Evolutionary conservation across 2,797 vertebrate genomes (phyloP).

Genomic region (Echiichthys vipera): DNA sequence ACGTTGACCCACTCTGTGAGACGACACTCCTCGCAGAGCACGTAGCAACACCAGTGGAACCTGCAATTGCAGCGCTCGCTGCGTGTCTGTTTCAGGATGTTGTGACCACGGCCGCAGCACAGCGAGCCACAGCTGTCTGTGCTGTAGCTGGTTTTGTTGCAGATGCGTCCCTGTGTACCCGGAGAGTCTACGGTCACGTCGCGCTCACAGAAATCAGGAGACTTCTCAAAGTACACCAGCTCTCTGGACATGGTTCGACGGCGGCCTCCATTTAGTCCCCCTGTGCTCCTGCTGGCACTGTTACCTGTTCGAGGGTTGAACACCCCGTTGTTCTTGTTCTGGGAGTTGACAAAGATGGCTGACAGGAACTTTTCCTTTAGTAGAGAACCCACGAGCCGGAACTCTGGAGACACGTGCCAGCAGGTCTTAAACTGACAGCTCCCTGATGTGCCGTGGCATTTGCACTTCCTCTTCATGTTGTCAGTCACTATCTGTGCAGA

Average conservation of each 20-base stretch:
- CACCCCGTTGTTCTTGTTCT: slow-evolving; percentile 94
- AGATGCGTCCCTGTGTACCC: slow-evolving; percentile 88
- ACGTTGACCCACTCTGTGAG: slow-evolving; percentile 93
- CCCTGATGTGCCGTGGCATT: slow-evolving; percentile 94
- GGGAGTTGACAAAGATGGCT: slow-evolving; percentile 91
- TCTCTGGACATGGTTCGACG: slow-evolving; percentile 88
- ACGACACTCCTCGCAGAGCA: slow-evolving; percentile 94
- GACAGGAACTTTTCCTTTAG: slow-evolving; percentile 89
- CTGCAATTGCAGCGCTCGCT: slow-evolving; percentile 92
- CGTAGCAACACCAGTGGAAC: slow-evolving; percentile 97
- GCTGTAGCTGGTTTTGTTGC: slow-evolving; percentile 86
- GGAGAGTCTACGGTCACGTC: slow-evolving; percentile 87
- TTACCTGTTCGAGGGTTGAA: slow-evolving; percentile 87
- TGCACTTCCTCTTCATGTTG: slow-evolving; percentile 94
- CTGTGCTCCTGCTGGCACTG: slow-evolving; percentile 37
- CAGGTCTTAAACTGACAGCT: slow-evolving; percentile 97
- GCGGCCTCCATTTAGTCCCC: slow-evolving; percentile 62
- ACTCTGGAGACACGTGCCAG: slow-evolving; percentile 93
- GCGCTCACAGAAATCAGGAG: slow-evolving; percentile 93
- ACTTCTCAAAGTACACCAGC: slow-evolving; percentile 94
- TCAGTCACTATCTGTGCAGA: slow-evolving; percentile 89
- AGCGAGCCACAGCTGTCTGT: slow-evolving; percentile 91
- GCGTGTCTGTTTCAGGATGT: slow-evolving; percentile 90
- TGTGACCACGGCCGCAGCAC: slow-evolving; percentile 94
- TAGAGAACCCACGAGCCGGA: slow-evolving; percentile 88